A percentile compares a stretch with the other conserved stretches of the same genome.
phyloP scores from a whole-genome alignment of 2,797 vertebrate genomes.

The Darevskia mixta region DNA sequence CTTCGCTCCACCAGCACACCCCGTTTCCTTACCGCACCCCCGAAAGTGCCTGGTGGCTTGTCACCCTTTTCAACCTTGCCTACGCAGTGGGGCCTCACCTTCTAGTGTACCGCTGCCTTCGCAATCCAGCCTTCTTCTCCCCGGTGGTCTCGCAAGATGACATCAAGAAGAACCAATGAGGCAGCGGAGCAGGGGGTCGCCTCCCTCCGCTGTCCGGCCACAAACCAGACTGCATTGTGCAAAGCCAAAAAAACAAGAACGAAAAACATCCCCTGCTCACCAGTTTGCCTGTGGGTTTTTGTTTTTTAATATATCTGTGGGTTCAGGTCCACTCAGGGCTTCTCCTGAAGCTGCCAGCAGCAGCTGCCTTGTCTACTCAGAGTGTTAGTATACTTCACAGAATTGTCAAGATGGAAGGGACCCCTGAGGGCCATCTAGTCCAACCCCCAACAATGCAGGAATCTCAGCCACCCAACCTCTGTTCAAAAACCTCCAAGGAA shows the following conservation, averaged over 20 bases:
- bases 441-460: no score
- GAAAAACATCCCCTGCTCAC: no score
- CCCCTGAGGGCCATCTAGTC: no score
- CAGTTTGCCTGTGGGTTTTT: no score
- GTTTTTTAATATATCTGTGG: neutral
- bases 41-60: constrained; percentile 74
- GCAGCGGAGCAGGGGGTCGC: rapidly evolving
- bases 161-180: constrained; percentile 83
- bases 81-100: constrained; percentile 82
- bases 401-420: no score
- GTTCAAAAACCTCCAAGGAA: no score
- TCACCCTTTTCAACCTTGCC: constrained; percentile 83
- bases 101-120: constrained; percentile 84
- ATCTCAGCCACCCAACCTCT: no score
- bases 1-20: constrained; percentile 86
- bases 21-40: constrained; percentile 88
- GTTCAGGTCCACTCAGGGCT: neutral
- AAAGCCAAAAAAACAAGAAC: no score
- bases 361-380: no score
- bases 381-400: no score
- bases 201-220: rapidly evolving
- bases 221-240: no score
- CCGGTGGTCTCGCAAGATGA: constrained; percentile 50
- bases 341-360: no score
- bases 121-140: constrained; percentile 84